A percentile compares a stretch with the other conserved stretches of the same genome.
These are phyloP conservation scores for Dromiciops gliroides DNA, from an alignment of 2,113 vertebrate genomes.

Conservation along the genomic window DNA sequence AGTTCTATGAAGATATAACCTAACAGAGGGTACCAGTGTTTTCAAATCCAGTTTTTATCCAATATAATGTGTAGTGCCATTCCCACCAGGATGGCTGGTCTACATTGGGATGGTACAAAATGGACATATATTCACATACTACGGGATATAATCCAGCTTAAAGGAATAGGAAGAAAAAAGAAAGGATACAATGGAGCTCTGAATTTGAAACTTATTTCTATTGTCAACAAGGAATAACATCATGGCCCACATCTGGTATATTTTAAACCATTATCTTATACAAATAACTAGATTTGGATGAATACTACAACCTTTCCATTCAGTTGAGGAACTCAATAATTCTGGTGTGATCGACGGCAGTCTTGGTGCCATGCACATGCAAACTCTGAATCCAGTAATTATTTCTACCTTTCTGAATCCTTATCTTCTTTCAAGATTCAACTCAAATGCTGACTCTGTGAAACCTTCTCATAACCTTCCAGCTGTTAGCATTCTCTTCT, in stretches of 20 bases:
- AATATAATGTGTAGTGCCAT: background rate
- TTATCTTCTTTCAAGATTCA: background rate
- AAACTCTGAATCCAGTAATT: background rate
- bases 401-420: background rate
- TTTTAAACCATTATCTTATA: background rate
- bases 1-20: constrained; percentile 51
- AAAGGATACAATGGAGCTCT: background rate
- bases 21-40: background rate
- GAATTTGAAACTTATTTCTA: background rate
- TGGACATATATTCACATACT: background rate
- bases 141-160: background rate
- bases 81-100: background rate
- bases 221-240: background rate
- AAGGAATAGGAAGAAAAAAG: background rate
- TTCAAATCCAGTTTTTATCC: constrained; percentile 32
- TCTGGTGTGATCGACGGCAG: background rate
- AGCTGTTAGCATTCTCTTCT: background rate
- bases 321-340: background rate
- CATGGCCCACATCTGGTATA: background rate
- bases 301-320: background rate
- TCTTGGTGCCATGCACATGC: background rate
- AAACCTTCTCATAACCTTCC: background rate
- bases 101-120: background rate
- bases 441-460: background rate
- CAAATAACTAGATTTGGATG: constrained; percentile 11